Evolutionary conservation across 2,888 invertebrate genomes (phyloP).

Genomic region (Diaprepes abbreviatus): DNA sequence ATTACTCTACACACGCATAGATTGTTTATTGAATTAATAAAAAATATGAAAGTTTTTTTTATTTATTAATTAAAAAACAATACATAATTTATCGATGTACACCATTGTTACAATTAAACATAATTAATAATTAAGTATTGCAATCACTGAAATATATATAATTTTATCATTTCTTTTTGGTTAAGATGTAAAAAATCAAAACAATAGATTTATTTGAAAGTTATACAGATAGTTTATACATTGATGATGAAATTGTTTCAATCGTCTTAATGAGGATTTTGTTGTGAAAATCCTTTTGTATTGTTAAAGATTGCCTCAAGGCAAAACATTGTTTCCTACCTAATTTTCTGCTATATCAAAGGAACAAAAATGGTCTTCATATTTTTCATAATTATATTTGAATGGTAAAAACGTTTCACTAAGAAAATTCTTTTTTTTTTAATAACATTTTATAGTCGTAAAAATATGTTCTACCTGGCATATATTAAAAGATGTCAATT

Average conservation of each 20-base stretch:
- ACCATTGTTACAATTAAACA: not conserved
- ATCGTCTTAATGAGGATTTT: not conserved
- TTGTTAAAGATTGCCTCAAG: not conserved
- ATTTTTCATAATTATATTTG: too few species aligned
- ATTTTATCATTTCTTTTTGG: conserved; percentile 5
- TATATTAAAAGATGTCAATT: too few species aligned
- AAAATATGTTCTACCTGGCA: too few species aligned
- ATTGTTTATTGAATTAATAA: not conserved
- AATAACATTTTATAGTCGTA: too few species aligned
- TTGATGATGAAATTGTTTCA: not conserved
- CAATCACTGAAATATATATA: not conserved
- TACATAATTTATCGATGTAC: not conserved
- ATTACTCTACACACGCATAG: too few species aligned
- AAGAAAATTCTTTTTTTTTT: too few species aligned
- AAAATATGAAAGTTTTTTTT: not conserved
- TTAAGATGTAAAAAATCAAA: not conserved
- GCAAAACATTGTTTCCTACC: not conserved
- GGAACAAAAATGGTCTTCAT: too few species aligned
- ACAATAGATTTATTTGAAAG: not conserved
- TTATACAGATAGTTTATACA: not conserved
- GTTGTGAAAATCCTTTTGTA: not conserved
- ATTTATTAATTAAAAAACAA: not conserved
- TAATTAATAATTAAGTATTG: conserved; percentile 5
- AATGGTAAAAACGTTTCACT: too few species aligned
- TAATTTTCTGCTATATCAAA: not conserved